Conservation (phyloP, 2,797 vertebrate genomes). For the Rhincodon typus region DNA sequence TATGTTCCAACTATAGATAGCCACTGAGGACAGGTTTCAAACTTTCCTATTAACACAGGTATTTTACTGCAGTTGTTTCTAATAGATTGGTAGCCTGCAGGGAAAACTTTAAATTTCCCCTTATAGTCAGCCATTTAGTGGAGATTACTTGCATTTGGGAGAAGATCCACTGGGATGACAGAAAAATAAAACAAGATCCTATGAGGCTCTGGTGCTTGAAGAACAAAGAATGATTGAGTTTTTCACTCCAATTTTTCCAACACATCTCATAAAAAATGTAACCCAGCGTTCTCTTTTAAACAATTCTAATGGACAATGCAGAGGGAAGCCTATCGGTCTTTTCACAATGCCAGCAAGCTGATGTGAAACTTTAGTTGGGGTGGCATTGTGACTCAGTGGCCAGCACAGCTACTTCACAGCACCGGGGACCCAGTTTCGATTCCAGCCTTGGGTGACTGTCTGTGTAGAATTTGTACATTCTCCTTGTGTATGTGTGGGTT, state of each 20-base stretch:
- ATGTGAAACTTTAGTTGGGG: neutral
- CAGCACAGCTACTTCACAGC: too few relatives aligned
- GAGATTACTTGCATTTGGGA: neutral
- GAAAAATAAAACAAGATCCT: neutral
- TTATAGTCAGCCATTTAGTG: conserved; percentile 18
- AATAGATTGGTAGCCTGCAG: neutral
- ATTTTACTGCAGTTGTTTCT: conserved; percentile 15
- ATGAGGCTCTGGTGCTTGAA: neutral
- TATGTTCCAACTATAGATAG: neutral
- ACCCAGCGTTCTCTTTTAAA: too few relatives aligned
- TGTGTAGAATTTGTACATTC: too few relatives aligned
- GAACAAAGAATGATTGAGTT: neutral
- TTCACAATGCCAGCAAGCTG: neutral
- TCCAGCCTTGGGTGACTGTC: too few relatives aligned
- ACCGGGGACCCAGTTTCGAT: too few relatives aligned
- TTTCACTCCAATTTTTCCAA: neutral
- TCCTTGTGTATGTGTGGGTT: too few relatives aligned
- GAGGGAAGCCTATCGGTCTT: neutral
- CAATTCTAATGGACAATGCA: neutral
- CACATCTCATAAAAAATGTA: neutral
- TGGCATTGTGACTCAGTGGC: too few relatives aligned
- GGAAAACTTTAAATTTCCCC: neutral
- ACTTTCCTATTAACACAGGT: conserved; percentile 28
- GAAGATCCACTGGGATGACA: neutral
- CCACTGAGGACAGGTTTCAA: neutral